These are phyloP conservation scores for Plebejus anna DNA, from an alignment of 2,888 invertebrate species.

Conservation along the genomic window DNA sequence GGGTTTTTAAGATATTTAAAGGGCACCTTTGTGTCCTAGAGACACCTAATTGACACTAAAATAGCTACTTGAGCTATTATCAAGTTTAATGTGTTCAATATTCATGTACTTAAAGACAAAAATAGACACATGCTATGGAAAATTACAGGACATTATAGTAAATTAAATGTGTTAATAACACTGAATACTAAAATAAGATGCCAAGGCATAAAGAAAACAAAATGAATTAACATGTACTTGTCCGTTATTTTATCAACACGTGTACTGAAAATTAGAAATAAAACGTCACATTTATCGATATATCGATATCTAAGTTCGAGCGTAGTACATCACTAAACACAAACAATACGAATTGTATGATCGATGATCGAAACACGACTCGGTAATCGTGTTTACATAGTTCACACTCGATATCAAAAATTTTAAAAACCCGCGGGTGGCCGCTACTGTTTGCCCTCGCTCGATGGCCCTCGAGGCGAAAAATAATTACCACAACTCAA, in stretches of 20 bases:
- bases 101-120: background rate
- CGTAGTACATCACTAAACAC: slow-evolving; percentile 47
- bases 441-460: slow-evolving; percentile 72
- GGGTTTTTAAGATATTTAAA: background rate
- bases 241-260: too few species aligned
- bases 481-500: background rate
- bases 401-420: slow-evolving; percentile 62
- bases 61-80: background rate
- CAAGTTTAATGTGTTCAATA: background rate
- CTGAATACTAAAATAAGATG: background rate
- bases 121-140: background rate
- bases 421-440: slow-evolving; percentile 66
- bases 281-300: background rate
- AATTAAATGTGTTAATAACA: background rate
- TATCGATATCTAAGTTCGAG: background rate
- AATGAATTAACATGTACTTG: too few species aligned
- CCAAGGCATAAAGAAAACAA: background rate
- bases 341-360: slow-evolving; percentile 59
- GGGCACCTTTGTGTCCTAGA: background rate
- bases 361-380: slow-evolving; percentile 59
- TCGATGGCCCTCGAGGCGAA: slow-evolving; percentile 47
- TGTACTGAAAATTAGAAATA: too few species aligned
- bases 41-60: background rate
- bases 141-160: background rate
- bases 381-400: slow-evolving; percentile 67